Percentiles rank a stretch among this genome's conserved stretches.
phyloP scores from a whole-genome alignment of 2,888 invertebrate genomes.

The Nomada lathburiana region DNA sequence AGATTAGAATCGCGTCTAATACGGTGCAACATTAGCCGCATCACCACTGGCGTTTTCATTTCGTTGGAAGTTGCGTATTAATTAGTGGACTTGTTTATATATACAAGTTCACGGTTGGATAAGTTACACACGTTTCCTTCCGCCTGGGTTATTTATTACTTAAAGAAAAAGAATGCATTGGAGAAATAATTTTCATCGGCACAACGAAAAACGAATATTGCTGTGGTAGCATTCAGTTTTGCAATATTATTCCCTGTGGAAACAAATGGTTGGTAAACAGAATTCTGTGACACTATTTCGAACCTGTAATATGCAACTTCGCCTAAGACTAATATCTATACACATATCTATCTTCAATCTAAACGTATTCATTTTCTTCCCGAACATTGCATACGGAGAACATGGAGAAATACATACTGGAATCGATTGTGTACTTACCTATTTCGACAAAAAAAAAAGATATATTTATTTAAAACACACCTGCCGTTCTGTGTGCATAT shows the following conservation, averaged over 20 bases:
- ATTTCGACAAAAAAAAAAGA: constrained; percentile 38
- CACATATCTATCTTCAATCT: constrained; percentile 56
- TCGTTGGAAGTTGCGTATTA: background rate
- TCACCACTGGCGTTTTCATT: background rate
- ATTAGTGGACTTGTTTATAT: too few species aligned
- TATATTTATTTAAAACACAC: constrained; percentile 51
- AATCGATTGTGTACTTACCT: constrained; percentile 73
- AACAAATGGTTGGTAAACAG: too few species aligned
- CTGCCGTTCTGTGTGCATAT: constrained; percentile 28
- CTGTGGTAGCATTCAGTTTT: too few species aligned
- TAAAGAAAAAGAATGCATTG: too few species aligned
- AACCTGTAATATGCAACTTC: background rate
- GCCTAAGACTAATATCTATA: constrained; percentile 49
- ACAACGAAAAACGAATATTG: too few species aligned
- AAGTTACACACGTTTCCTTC: too few species aligned
- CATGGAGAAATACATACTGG: constrained; percentile 55
- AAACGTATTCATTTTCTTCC: constrained; percentile 37
- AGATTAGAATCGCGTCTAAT: background rate
- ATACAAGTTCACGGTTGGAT: too few species aligned
- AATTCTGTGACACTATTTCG: too few species aligned
- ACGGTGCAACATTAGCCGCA: background rate
- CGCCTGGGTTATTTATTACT: too few species aligned
- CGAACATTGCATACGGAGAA: constrained; percentile 39
- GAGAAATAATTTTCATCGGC: too few species aligned
- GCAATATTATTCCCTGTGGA: too few species aligned